Base-by-base conservation (phyloP, 2,888 invertebrate species). In the Amphiduros pacificus region DNA sequence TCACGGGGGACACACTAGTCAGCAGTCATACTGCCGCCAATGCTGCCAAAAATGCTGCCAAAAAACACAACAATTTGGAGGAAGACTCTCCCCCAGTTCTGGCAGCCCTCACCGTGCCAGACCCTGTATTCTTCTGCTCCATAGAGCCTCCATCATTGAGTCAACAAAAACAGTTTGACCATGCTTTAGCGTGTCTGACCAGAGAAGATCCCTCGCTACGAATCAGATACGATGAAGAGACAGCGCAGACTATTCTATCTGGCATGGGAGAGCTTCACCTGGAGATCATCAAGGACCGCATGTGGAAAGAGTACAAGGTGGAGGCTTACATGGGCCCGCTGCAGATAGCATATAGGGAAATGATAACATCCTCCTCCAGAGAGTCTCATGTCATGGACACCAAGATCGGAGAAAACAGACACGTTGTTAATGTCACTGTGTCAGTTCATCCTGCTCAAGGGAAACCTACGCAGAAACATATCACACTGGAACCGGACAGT, bases 251-350 rank as follows among this genome's bases (percentile, higher is more conserved):
- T 0, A 88, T 94, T 14, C 65, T 80, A 69, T 61, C 76, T 88
- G 94, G 97, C 17, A 98, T 98, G 98, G 99, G 99, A 0, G 97
- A 99, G 82, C 86, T 99, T 1, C 99, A 99, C 79, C 85, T 99
- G 64, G 97, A 99, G 60, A 78, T 97, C 63, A 90, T 97, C 41
- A 91, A 90, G 77, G 93, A 96, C 70, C 87, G 98, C 24, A 89
- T 99, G 55, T 81, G 88, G 50, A 88, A 89, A 59, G 95, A 98
- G 74, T 97, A 93, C 82, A 92, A 91, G 77, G 88, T 99, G 59
- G 92, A 96, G 17, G 94, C 89, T 0, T 92, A 94, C 66, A 83
- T 97, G 26, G 98, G 98, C 0, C 89, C 92, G 0, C 83, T 98
- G 26, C 94, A 93, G 85, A 94, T 97, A 50, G 91, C 94, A 0